Percentiles rank a stretch among this genome's conserved stretches.
These are phyloP conservation scores for Alethe castanea DNA, from an alignment of 2,113 vertebrate species.

Conservation along the genomic window DNA sequence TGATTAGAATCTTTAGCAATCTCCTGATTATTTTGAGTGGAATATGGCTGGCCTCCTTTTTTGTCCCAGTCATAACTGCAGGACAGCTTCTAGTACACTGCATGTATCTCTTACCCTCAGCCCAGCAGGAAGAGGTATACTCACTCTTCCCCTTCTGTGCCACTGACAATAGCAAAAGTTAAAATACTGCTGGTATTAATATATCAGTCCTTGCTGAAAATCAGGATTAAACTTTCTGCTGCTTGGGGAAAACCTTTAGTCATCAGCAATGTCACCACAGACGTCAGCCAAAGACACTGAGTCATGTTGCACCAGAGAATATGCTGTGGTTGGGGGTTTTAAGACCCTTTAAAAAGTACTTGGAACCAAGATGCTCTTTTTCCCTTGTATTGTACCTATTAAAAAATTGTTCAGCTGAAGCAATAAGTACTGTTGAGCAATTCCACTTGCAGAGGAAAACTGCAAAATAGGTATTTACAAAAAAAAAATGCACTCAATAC, in stretches of 20 bases:
- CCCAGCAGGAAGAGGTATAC: background rate
- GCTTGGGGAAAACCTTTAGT: background rate
- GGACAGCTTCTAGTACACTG: background rate
- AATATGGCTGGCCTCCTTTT: background rate
- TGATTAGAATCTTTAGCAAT: constrained; percentile 62
- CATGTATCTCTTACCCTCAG: background rate
- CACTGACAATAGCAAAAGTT: background rate
- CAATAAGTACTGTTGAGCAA: background rate
- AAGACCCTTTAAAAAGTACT: background rate
- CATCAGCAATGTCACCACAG: background rate
- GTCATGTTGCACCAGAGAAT: background rate
- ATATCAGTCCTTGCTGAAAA: background rate
- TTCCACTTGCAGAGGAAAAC: background rate
- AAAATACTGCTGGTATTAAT: background rate
- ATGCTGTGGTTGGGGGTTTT: background rate
- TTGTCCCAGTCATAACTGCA: background rate
- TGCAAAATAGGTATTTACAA: background rate
- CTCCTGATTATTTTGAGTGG: background rate
- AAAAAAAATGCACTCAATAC: background rate
- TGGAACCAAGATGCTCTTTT: background rate
- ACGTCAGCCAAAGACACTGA: background rate
- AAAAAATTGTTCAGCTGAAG: background rate
- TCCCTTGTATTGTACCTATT: background rate
- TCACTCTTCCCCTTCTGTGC: background rate
- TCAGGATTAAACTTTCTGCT: background rate